Evolutionary conservation across 1,140 invertebrate genomes (phyloP), one percentile per base, ranked within the genome.

Genomic region (Drosophila yakuba): DNA sequence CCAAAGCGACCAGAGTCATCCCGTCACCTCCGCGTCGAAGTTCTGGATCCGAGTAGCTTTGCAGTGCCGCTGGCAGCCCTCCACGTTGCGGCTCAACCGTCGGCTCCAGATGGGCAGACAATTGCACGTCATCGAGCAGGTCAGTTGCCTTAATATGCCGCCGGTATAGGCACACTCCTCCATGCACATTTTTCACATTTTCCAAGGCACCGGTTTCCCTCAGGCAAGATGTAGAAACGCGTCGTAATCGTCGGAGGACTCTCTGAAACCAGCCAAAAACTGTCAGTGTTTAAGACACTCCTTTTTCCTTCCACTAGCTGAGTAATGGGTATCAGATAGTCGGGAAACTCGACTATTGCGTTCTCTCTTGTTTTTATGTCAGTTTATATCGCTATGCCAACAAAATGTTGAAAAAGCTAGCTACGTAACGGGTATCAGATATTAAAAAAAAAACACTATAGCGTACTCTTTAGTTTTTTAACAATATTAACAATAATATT

Each of bases 1-100:
- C 92, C 93, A 93, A 0, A 95, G 80, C 1, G 94, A 94, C 81
- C 93, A 95, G 11, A 95, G 83, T 77, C 94, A 93, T 1, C 93
- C 93, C 8, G 88, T 83, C 59, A 94, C 94, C 85, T 95, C 94
- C 11, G 94, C 93, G 68, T 94, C 93, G 93, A 93, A 95, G 48
- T 94, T 47, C 45, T 17, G 17, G 17, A 17, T 20, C 17, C 2
- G 43, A 45, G 43, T 12, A 20, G 3, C 10, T 17, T 10, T 10
- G 43, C 8, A 45, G 8, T 44, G 15, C 43, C 43, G 8, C 8
- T 3, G 43, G 3, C 17, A 11, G 8, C 43, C 43, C 43, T 44
- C 3, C 8, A 10, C 17, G 17, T 45, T 20, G 43, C 43, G 43
- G 8, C 17, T 4, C 17, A 45, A 17, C 43, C 43, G 43, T 3